Percentiles rank a stretch among this genome's conserved stretches.
Evolutionary conservation across 2,113 vertebrate species (phyloP).

Genomic region (Pomatorhinus ruficollis): DNA sequence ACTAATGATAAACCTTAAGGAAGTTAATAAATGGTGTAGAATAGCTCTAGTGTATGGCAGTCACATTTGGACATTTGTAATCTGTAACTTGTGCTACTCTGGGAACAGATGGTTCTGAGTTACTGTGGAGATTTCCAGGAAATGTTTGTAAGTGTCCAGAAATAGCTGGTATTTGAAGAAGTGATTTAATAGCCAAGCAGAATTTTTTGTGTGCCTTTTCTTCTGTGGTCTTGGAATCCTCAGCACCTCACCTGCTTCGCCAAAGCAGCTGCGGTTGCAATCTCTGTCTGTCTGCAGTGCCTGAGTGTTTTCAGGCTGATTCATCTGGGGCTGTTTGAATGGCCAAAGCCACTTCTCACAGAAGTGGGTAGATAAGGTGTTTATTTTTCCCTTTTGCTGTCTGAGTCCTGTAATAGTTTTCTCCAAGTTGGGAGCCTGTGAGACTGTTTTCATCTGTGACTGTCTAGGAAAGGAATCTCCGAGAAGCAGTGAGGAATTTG

Average conservation of each 20-base stretch:
- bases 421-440: neutral
- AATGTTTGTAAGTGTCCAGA: conserved; percentile 1
- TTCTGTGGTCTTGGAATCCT: neutral
- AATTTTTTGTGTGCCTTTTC: neutral
- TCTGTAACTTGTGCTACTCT: neutral
- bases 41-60: neutral
- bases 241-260: neutral
- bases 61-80: neutral
- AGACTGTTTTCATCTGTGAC: neutral
- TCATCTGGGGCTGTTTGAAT: neutral
- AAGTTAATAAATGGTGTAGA: conserved; percentile 24
- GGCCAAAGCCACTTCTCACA: neutral
- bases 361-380: neutral
- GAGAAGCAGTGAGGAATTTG: neutral
- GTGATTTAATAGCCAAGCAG: neutral
- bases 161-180: neutral
- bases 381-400: neutral
- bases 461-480: neutral
- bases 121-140: conserved; percentile 12
- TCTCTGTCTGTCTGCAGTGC: neutral
- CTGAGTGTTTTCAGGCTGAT: neutral
- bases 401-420: neutral
- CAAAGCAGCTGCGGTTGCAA: neutral
- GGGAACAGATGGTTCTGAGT: neutral
- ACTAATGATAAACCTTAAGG: neutral